Base-by-base conservation (phyloP, 2,888 invertebrate genomes). In the Pseudeuparius sepicola region DNA sequence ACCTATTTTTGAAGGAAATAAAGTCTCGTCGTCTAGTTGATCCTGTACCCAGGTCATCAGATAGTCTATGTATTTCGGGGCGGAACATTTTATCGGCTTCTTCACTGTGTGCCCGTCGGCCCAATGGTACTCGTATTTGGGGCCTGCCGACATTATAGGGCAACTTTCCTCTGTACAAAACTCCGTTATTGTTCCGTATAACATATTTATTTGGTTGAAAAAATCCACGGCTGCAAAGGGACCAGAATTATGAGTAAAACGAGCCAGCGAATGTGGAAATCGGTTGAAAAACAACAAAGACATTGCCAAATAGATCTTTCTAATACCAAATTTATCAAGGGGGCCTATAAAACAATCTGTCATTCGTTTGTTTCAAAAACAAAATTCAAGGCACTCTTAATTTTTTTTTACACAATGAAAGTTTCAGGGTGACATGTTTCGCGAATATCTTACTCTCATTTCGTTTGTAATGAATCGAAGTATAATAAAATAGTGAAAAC, bases 31-130 rank as follows among this genome's bases (percentile, higher is more conserved):
- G 58, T 99, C 98, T 42, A 99, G 71, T 61, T 98, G 97, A 66
- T 97, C 96, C 66, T 98, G 98, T 37, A 97, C 96, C 93, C 96
- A 97, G 13, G 96, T 94, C 94, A 98, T 94, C 48, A 98, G 73
- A 67, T 94, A 97, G 67, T 98, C 97, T 51, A 98, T 97, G 65
- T 98, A 98, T 65, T 94, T 93, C 32, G 96, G 96, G 34, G 96
- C 97, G 29, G 94, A 96, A 68, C 94, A 97, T 67, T 96, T 96
- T 54, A 97, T 96, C 25, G 96, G 96, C 61, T 97, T 97, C 64
- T 97, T 92, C 14, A 96, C 92, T 0, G 92, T 92, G 56, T 89
- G 88, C 1, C 96, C 96, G 65, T 97, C 96, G 1, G 97, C 97
- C 98, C 98, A 99, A 65, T 96, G 96, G 66, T 99, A 98, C 67